These are phyloP conservation scores for Drosophila pandora DNA, from an alignment of 1,140 invertebrate genomes.

Conservation along the genomic window DNA sequence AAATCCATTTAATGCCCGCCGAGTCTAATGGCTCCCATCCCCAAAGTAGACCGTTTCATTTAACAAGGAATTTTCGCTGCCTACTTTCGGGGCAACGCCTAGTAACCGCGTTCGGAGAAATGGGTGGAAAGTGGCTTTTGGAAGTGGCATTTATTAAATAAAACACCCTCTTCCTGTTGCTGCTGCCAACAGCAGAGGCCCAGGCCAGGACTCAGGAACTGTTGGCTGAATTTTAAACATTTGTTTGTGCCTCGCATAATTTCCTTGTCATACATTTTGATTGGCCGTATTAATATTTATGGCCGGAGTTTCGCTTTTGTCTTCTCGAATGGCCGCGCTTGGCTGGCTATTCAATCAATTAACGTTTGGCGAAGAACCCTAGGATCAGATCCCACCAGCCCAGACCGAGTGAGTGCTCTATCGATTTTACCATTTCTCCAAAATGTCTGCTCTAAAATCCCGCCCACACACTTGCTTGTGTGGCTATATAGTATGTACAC, in stretches of 20 bases:
- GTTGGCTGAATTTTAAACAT: constrained; percentile 58
- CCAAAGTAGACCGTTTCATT: constrained; percentile 14
- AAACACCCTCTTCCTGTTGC: constrained; percentile 11
- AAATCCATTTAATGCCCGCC: background rate
- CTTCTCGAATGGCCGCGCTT: constrained; percentile 27
- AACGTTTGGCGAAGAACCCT: constrained; percentile 28
- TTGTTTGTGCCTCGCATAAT: constrained; percentile 62
- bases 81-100: constrained; percentile 54
- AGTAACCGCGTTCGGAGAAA: constrained; percentile 11
- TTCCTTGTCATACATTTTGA: constrained; percentile 77
- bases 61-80: constrained; percentile 43
- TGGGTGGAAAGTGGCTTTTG: constrained; percentile 1
- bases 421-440: constrained; percentile 61
- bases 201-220: constrained; percentile 10
- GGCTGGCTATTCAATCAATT: constrained; percentile 67
- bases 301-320: constrained; percentile 47
- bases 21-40: background rate
- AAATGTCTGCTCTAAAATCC: constrained; percentile 1
- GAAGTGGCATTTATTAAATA: constrained; percentile 46
- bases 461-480: constrained; percentile 4
- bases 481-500: constrained; percentile 20
- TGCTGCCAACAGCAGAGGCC: constrained; percentile 5
- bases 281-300: constrained; percentile 73
- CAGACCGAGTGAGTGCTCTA: constrained; percentile 39
- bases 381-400: constrained; percentile 20